phyloP scores from a whole-genome alignment of 2,113 vertebrate species.

The Pao palembangensis region DNA sequence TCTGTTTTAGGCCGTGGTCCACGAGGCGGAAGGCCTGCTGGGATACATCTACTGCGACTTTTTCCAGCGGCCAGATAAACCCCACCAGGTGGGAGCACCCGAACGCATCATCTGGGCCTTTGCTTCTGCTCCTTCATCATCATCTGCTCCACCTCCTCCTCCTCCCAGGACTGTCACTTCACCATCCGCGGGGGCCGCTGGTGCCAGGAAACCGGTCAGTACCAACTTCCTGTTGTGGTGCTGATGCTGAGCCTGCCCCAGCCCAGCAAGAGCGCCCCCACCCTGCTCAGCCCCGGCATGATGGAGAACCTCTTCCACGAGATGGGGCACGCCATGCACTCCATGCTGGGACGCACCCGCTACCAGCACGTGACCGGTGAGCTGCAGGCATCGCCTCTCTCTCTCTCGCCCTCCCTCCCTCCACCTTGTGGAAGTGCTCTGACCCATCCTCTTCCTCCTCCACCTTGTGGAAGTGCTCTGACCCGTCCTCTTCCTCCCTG shows the following conservation, averaged over 20 bases:
- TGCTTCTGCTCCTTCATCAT: too few species aligned
- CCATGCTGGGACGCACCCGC: slow-evolving; percentile 93
- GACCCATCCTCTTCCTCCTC: slow-evolving; percentile 1
- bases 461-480: too few species aligned
- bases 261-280: slow-evolving; percentile 76
- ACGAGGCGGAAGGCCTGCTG: slow-evolving; percentile 90
- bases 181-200: slow-evolving; percentile 92
- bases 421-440: background rate
- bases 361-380: slow-evolving; percentile 96
- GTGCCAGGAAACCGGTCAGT: slow-evolving; percentile 79
- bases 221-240: slow-evolving; percentile 94
- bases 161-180: slow-evolving; percentile 91
- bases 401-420: too few species aligned
- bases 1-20: slow-evolving; percentile 86
- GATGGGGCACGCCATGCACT: slow-evolving; percentile 99
- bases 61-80: slow-evolving; percentile 88
- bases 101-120: background rate
- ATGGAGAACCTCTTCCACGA: slow-evolving; percentile 99
- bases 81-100: slow-evolving; percentile 83
- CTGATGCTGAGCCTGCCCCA: slow-evolving; percentile 91
- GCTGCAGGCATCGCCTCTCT: background rate
- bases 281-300: slow-evolving; percentile 88
- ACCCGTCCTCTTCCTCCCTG: too few species aligned
- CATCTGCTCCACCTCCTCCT: background rate
- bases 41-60: slow-evolving; percentile 99